Conservation (phyloP, 2,113 vertebrate species). For the Syngnathus typhle region DNA sequence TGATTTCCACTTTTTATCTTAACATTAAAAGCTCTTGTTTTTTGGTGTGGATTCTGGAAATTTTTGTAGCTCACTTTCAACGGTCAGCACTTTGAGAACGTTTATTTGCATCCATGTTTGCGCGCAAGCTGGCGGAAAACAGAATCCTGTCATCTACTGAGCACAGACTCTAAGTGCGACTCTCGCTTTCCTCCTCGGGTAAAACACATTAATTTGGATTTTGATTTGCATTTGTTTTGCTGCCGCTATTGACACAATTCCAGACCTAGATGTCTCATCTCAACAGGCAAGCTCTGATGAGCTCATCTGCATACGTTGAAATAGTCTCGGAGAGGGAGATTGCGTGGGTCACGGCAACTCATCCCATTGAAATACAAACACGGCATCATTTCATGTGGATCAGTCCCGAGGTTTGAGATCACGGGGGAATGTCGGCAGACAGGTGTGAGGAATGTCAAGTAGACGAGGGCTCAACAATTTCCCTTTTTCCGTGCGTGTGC, state of each 20-base stretch:
- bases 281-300: slow-evolving; percentile 70
- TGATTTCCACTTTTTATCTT: slow-evolving; percentile 30
- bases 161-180: slow-evolving; percentile 63
- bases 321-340: slow-evolving; percentile 70
- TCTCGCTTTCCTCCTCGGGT: slow-evolving; percentile 64
- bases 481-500: neutral
- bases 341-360: slow-evolving; percentile 71
- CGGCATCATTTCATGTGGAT: slow-evolving; percentile 64
- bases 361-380: slow-evolving; percentile 67
- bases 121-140: slow-evolving; percentile 54
- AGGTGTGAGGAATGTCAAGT: slow-evolving; percentile 68
- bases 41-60: slow-evolving; percentile 47
- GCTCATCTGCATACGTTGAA: slow-evolving; percentile 75
- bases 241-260: slow-evolving; percentile 72
- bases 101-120: slow-evolving; percentile 4
- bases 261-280: slow-evolving; percentile 72
- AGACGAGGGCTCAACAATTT: slow-evolving; percentile 47
- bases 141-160: slow-evolving; percentile 70
- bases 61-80: slow-evolving; percentile 42
- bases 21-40: slow-evolving; percentile 28
- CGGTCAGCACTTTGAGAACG: slow-evolving; percentile 50
- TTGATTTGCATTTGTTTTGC: slow-evolving; percentile 75
- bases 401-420: slow-evolving; percentile 54
- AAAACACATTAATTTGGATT: slow-evolving; percentile 74
- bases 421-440: slow-evolving; percentile 45